A percentile compares a stretch with the other conserved stretches of the same genome.
Evolutionary conservation across 2,888 invertebrate genomes (phyloP).

Genomic region (Cybosia mesomella): DNA sequence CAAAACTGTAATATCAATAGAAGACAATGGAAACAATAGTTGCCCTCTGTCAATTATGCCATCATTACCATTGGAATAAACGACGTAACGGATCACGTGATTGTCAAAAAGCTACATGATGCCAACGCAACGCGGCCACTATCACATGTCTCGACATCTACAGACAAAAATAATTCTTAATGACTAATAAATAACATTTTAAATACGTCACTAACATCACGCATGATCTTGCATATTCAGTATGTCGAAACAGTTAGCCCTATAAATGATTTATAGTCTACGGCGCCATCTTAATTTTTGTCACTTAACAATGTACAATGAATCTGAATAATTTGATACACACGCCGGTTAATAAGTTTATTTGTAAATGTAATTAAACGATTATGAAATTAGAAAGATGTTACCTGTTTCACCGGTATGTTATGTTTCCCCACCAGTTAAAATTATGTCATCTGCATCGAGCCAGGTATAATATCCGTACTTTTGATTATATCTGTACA

Average conservation of each 20-base stretch:
- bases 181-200: slow-evolving; percentile 57
- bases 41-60: slow-evolving; percentile 86
- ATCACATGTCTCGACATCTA: slow-evolving; percentile 45
- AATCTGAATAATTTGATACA: slow-evolving; percentile 69
- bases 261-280: slow-evolving; percentile 81
- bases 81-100: slow-evolving; percentile 82
- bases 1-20: slow-evolving; percentile 84
- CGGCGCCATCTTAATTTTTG: slow-evolving; percentile 74
- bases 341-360: slow-evolving; percentile 54
- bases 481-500: slow-evolving; percentile 23
- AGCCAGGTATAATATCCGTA: slow-evolving; percentile 33
- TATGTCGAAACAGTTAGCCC: slow-evolving; percentile 74
- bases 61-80: slow-evolving; percentile 86
- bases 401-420: slow-evolving; percentile 43
- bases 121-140: slow-evolving; percentile 67
- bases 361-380: slow-evolving; percentile 45
- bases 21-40: slow-evolving; percentile 85
- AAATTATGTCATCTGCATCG: slow-evolving; percentile 39
- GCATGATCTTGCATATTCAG: slow-evolving; percentile 74
- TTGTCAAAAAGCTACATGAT: slow-evolving; percentile 79
- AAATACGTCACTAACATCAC: slow-evolving; percentile 46
- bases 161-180: slow-evolving; percentile 68
- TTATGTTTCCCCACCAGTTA: slow-evolving; percentile 36
- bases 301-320: slow-evolving; percentile 75
- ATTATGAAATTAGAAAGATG: slow-evolving; percentile 53